Conservation (phyloP, 2,888 invertebrate species). For the Drosophila anomalata region DNA sequence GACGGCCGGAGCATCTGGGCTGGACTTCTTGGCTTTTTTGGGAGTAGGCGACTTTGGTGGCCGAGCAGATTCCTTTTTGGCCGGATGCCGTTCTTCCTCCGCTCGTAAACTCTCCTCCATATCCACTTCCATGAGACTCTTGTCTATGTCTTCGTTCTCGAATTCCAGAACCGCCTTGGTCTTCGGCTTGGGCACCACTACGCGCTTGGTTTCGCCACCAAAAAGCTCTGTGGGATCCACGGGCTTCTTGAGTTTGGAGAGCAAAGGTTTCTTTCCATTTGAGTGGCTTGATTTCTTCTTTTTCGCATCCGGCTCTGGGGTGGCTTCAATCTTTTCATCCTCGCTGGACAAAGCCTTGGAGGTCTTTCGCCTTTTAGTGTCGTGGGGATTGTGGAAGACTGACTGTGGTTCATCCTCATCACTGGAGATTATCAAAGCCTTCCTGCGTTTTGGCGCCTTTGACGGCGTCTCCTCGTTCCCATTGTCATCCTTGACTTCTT, state of each 20-base stretch:
- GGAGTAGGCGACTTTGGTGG: not conserved
- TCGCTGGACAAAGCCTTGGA: constrained; percentile 84
- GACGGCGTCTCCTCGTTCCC: constrained; percentile 28
- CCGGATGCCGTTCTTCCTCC: not conserved
- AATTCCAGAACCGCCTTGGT: constrained; percentile 81
- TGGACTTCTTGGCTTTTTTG: constrained; percentile 34
- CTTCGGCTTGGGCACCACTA: constrained; percentile 83
- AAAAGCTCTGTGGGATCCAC: constrained; percentile 86
- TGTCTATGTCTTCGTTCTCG: constrained; percentile 87
- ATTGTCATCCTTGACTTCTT: constrained; percentile 8
- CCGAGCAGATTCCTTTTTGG: not conserved
- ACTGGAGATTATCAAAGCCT: constrained; percentile 53
- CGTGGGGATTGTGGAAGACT: constrained; percentile 42
- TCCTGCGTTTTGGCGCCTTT: constrained; percentile 73
- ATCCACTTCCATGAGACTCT: constrained; percentile 75
- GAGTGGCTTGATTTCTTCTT: constrained; percentile 64
- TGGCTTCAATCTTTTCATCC: constrained; percentile 86
- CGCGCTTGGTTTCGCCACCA: constrained; percentile 86
- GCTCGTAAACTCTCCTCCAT: constrained; percentile 48
- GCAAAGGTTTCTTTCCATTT: constrained; percentile 60
- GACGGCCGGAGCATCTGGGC: constrained; percentile 21
- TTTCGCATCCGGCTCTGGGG: constrained; percentile 85
- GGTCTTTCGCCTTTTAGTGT: constrained; percentile 82
- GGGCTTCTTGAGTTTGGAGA: constrained; percentile 82
- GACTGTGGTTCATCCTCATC: constrained; percentile 43